Percentiles rank a stretch among this genome's conserved stretches.
Conservation (phyloP, 1,140 invertebrate genomes). For the Ips typographus region DNA sequence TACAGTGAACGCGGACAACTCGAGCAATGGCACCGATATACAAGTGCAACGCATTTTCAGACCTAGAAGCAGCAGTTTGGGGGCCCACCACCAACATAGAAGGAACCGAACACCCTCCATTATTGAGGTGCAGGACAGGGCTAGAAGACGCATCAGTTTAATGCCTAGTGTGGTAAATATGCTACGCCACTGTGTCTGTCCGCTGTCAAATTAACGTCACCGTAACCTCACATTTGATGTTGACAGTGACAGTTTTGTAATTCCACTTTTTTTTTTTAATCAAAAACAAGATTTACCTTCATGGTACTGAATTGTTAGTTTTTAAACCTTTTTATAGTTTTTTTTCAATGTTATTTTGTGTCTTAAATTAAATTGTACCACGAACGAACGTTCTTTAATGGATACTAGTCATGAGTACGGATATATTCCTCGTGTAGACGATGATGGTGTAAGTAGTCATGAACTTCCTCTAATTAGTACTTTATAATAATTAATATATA, state of each 20-base stretch:
- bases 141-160: conserved; percentile 28
- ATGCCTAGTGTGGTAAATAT: conserved; percentile 24
- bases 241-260: neutral
- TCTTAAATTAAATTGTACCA: conserved; percentile 29
- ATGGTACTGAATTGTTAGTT: conserved; percentile 3
- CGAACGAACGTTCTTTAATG: conserved; percentile 37
- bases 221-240: neutral
- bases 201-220: neutral
- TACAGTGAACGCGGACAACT: too few species aligned
- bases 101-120: conserved; percentile 19
- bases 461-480: too few species aligned
- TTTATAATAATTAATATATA: too few species aligned
- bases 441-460: conserved; percentile 48
- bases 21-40: conserved; percentile 1
- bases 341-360: conserved; percentile 20
- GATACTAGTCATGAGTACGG: conserved; percentile 48
- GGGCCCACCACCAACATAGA: conserved; percentile 8
- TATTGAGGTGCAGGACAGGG: conserved; percentile 13
- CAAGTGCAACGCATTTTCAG: conserved; percentile 20
- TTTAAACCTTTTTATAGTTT: conserved; percentile 2
- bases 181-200: neutral
- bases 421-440: conserved; percentile 46
- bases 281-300: conserved; percentile 10
- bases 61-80: conserved; percentile 31
- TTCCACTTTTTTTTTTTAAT: conserved; percentile 4